phyloP scores from a whole-genome alignment of 2,113 vertebrate genomes.

The Callorhinus ursinus region DNA sequence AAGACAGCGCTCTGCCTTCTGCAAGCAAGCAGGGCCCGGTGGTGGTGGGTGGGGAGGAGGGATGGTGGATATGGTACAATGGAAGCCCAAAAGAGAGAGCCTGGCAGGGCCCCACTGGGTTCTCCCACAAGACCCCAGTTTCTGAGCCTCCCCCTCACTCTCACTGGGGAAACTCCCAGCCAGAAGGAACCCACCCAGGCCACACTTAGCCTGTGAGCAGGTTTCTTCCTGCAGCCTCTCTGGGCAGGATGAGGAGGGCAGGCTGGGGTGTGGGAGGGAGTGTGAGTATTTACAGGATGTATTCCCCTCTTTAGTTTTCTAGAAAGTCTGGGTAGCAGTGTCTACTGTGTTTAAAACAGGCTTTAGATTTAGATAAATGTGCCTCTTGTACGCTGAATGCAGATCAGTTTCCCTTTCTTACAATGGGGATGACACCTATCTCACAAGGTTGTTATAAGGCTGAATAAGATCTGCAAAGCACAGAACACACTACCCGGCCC shows the following conservation, averaged over 20 bases:
- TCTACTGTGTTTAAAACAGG: neutral
- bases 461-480: neutral
- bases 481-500: neutral
- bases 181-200: neutral
- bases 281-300: neutral
- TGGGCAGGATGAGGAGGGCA: neutral
- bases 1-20: neutral
- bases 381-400: neutral
- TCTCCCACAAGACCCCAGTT: neutral
- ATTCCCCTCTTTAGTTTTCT: conserved; percentile 6
- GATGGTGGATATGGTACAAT: neutral
- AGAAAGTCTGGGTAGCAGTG: neutral
- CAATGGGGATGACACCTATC: neutral
- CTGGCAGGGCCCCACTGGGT: neutral
- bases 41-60: neutral
- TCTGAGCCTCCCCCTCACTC: neutral
- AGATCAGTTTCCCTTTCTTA: neutral
- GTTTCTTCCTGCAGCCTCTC: neutral
- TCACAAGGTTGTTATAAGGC: neutral
- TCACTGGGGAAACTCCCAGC: neutral
- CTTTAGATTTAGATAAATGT: neutral
- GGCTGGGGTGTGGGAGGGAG: no score
- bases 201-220: neutral
- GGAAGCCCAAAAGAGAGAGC: neutral
- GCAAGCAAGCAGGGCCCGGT: neutral